Base-by-base conservation (phyloP, 1,140 invertebrate genomes). In the Orussus abietinus region DNA sequence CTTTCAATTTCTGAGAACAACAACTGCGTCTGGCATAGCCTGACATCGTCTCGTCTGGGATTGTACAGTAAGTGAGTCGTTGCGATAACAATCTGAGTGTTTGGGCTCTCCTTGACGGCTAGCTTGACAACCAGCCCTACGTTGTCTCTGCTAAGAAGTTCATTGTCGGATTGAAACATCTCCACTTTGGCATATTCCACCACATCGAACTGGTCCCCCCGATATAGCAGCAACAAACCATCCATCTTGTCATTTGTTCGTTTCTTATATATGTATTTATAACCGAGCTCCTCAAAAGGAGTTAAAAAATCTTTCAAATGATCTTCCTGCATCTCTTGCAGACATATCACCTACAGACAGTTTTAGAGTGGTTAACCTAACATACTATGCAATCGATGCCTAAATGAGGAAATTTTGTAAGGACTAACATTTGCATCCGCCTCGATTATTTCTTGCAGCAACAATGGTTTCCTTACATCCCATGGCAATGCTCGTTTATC, bases 41-140 rank as follows among this genome's bases (percentile, higher is more conserved):
- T 82, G 0, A 96, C 81, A 67, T 98, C 93, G 14, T 86, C 81
- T 17, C 94, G 70, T 54, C 75, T 83, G 0, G 90, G 91, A 77
- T 97, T 97, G 62, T 88, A 98, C 4, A 97, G 71, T n/a, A 98
- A 74, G 74, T 98, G 95, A 0, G 94, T 97, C 3, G 90, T 98
- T 4, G 90, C 90, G 0, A 97, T 78, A 17, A 90, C 78, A 33
- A 92, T 65, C 13, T 82, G 69, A 4, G 66, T 69, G 1, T 64
- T 33, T 2, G 74, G 74, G 33, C 61, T 54, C 1, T 57, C 47
- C 44, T 73, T 77, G 1, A 81, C 65, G 5, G 69, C 57, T 41
- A 96, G 80, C 59, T 88, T 86, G 3, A 84, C 80, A 22, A 96
- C 78, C 14, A 96, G 57, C 0, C 80, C 93, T 26, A 98, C 81